Percentiles rank a stretch among this genome's conserved stretches.
These are phyloP conservation scores for Aldabrachelys gigantea DNA, from an alignment of 2,113 vertebrate genomes.

Conservation along the genomic window DNA sequence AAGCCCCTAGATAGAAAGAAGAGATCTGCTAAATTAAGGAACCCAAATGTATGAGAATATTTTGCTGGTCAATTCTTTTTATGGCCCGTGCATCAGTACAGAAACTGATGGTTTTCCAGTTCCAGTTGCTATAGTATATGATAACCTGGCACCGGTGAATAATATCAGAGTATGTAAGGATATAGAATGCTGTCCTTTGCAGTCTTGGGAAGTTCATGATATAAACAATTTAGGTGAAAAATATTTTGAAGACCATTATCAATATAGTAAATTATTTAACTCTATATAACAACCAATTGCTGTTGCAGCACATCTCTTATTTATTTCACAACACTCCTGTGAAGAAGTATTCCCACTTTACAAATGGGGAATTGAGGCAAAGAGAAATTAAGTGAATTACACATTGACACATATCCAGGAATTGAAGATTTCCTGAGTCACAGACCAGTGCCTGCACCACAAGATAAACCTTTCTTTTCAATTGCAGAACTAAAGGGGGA, in stretches of 20 bases:
- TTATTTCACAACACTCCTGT: not conserved
- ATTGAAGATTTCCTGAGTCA: not conserved
- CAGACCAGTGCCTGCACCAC: not conserved
- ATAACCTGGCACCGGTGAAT: not conserved
- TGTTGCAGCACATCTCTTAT: not conserved
- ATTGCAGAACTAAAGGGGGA: not conserved
- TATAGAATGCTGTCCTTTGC: not conserved
- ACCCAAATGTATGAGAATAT: not conserved
- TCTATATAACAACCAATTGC: not conserved
- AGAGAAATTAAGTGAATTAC: not conserved
- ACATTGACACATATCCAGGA: not conserved
- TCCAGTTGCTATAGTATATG: not conserved
- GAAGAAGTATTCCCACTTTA: no score
- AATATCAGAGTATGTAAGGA: not conserved
- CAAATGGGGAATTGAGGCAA: not conserved
- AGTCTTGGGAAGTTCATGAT: not conserved
- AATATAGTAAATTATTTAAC: not conserved
- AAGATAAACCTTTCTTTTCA: not conserved
- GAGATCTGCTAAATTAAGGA: not conserved
- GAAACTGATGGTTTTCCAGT: not conserved
- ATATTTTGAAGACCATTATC: not conserved
- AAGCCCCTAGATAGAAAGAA: not conserved
- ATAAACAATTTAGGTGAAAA: not conserved
- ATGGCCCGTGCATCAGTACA: not conserved
- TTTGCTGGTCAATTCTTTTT: not conserved